Evolutionary conservation across 2,888 invertebrate species (phyloP).

Genomic region (Leptopilina myrica): DNA sequence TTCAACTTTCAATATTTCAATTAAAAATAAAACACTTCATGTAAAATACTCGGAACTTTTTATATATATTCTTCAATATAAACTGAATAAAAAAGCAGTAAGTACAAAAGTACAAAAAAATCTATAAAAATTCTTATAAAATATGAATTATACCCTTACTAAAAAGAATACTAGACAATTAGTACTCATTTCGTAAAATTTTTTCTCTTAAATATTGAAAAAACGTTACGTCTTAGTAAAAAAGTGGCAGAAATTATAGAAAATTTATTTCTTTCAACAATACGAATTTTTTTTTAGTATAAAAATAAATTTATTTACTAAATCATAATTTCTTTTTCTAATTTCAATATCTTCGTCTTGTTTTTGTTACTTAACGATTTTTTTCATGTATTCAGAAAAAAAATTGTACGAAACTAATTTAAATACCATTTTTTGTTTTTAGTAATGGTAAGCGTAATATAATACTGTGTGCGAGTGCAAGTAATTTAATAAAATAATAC

Average conservation of each 20-base stretch:
- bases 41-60: background rate
- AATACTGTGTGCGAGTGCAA: constrained; percentile 45
- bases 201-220: too few relatives aligned
- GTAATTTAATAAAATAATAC: constrained; percentile 41
- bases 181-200: too few relatives aligned
- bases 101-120: constrained; percentile 55
- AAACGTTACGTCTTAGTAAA: too few relatives aligned
- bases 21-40: background rate
- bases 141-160: background rate
- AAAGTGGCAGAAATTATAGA: too few relatives aligned
- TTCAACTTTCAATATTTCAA: background rate
- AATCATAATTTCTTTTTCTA: too few relatives aligned
- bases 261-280: too few relatives aligned
- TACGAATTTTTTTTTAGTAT: too few relatives aligned
- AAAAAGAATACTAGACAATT: too few relatives aligned
- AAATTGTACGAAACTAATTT: constrained; percentile 30
- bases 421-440: too few relatives aligned
- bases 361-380: too few relatives aligned
- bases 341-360: too few relatives aligned
- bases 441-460: constrained; percentile 32
- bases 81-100: constrained; percentile 5
- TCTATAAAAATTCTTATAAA: background rate
- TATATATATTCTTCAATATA: background rate
- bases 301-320: too few relatives aligned
- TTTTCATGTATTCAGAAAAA: constrained; percentile 1